Evolutionary conservation across 2,888 invertebrate genomes (phyloP), one percentile per base, ranked within the genome.

Genomic region (Tolmerus cingulatus): DNA sequence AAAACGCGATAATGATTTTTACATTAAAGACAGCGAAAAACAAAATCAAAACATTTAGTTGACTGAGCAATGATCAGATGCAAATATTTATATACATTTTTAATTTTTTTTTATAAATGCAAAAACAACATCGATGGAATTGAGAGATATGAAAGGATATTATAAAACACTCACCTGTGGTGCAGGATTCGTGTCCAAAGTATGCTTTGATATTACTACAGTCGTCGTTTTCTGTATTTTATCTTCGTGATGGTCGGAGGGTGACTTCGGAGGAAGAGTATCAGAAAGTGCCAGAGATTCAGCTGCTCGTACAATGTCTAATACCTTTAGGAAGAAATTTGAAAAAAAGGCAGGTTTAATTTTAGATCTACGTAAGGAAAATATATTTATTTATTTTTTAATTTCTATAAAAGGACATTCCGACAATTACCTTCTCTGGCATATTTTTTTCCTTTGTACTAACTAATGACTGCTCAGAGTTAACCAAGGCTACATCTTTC

Each of bases 191-290:
- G 93, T 93, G 89, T 97, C 97, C 90, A 97, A 94, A 87, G 97
- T 97, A 93, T 98, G 98, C 92, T 97, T 97, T 92, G 97, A 97
- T 97, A 98, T 97, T 87, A 98, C 97, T 90, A 98, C 96, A 14
- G 97, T 98, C 89, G 98, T 98, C 87, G 97, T 98, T 94, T 98
- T 98, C 89, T 95, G 93, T 90, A 94, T 94, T 91, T 95, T 95
- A 89, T 93, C 93, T 89, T 93, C 93, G 91, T 94, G 94, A 89
- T 94, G 94, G 46, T 94, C 94, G 89, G 94, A 94, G 77, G 97
- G 97, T 87, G 97, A 97, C 90, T 96, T 97, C 37, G 97, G 97
- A 85, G 95, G 94, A 89, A 92, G 91, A 87, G 91, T 90, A 89
- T 93, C 92, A 82, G 90, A 76, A 87, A 94, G 94, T 5, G 96